These are phyloP conservation scores for Aphaenogaster floridana DNA, from an alignment of 1,140 invertebrate species.

Conservation along the genomic window DNA sequence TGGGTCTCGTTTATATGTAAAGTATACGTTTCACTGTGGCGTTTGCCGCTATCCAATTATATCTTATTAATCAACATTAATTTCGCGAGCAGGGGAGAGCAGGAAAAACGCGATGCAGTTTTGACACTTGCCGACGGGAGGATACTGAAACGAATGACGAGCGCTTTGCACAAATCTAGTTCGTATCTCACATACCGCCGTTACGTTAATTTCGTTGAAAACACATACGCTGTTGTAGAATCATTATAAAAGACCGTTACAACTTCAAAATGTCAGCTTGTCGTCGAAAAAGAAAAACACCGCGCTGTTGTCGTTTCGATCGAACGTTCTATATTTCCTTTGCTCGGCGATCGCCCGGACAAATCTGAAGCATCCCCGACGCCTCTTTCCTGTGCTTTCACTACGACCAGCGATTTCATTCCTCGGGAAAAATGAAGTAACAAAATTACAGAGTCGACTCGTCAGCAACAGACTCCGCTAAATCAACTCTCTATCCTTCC, in stretches of 20 bases:
- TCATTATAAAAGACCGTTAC: constrained; percentile 4
- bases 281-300: not conserved
- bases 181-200: not conserved
- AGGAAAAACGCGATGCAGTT: not conserved
- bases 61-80: constrained; percentile 62
- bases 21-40: constrained; percentile 37
- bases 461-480: constrained; percentile 76
- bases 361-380: constrained; percentile 59
- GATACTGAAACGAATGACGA: not conserved
- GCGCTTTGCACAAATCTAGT: not conserved
- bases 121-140: not conserved
- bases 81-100: constrained; percentile 14
- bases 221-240: not conserved
- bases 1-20: constrained; percentile 32
- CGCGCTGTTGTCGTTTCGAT: constrained; percentile 23
- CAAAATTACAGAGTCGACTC: constrained; percentile 80
- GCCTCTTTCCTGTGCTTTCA: constrained; percentile 45
- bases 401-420: constrained; percentile 65
- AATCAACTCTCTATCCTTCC: constrained; percentile 69
- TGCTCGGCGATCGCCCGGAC: constrained; percentile 36
- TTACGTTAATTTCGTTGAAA: constrained; percentile 21
- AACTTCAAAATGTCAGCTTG: not conserved
- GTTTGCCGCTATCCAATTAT: constrained; percentile 58
- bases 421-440: constrained; percentile 75
- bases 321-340: constrained; percentile 60